A percentile compares a stretch with the other conserved stretches of the same genome.
These are phyloP conservation scores for Podarcis raffonei DNA, from an alignment of 2,113 vertebrate genomes.

Conservation along the genomic window DNA sequence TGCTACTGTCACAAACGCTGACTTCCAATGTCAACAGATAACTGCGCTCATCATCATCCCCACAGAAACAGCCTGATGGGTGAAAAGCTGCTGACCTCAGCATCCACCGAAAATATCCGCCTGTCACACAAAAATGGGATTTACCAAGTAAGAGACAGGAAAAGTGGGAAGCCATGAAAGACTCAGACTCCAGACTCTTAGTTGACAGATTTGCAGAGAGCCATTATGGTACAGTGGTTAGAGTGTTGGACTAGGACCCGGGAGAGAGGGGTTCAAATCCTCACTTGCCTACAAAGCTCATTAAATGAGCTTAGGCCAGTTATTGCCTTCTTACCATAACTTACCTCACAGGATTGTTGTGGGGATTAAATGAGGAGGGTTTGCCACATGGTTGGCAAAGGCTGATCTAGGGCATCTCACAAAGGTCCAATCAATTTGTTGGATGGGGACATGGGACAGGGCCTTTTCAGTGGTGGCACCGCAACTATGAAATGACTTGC, in stretches of 20 bases:
- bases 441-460: no score
- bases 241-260: not conserved
- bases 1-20: not conserved
- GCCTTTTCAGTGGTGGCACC: no score
- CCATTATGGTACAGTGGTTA: not conserved
- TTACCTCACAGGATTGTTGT: not conserved
- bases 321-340: not conserved
- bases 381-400: no score
- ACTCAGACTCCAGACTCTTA: slow-evolving; percentile 5
- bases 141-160: not conserved
- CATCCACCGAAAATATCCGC: slow-evolving; percentile 9
- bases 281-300: not conserved
- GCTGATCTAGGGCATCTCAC: no score
- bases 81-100: slow-evolving; percentile 34
- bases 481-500: no score
- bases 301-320: not conserved
- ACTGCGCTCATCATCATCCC: not conserved
- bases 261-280: not conserved
- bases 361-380: no score
- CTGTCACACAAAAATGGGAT: not conserved
- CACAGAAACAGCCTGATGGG: not conserved
- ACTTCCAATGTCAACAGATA: not conserved
- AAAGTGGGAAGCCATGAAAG: not conserved
- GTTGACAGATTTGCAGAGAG: slow-evolving; percentile 9
- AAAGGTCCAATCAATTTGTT: no score